These are phyloP conservation scores for Periplaneta americana DNA, from an alignment of 1,140 invertebrate genomes.

Conservation along the genomic window DNA sequence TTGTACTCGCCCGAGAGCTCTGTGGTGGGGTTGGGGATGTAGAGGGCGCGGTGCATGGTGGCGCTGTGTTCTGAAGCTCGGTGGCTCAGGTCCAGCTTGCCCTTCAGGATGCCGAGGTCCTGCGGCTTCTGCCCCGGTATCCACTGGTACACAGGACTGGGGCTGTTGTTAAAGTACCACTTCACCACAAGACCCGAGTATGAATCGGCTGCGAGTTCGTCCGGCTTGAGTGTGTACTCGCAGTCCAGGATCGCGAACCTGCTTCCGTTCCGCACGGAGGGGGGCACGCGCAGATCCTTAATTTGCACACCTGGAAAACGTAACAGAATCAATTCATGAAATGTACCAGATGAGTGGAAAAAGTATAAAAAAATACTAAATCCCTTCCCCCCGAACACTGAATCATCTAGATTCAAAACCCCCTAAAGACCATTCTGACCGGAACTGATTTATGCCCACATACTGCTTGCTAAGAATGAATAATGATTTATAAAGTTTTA, in stretches of 20 bases:
- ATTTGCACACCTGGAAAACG: constrained; percentile 35
- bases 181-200: constrained; percentile 60
- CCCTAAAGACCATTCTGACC: too few relatives aligned
- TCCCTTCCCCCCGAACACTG: too few relatives aligned
- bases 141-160: constrained; percentile 70
- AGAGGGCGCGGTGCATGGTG: constrained; percentile 55
- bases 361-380: too few relatives aligned
- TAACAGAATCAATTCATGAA: too few relatives aligned
- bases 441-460: too few relatives aligned
- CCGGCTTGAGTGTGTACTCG: constrained; percentile 56
- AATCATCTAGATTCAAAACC: too few relatives aligned
- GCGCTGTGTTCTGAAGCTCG: constrained; percentile 49
- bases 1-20: constrained; percentile 67
- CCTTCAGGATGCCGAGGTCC: constrained; percentile 54
- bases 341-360: too few relatives aligned
- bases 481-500: too few relatives aligned
- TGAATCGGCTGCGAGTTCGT: constrained; percentile 24
- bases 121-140: constrained; percentile 57
- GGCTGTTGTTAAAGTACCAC: constrained; percentile 67
- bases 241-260: constrained; percentile 63
- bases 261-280: constrained; percentile 58
- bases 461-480: too few relatives aligned
- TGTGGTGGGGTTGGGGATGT: constrained; percentile 56
- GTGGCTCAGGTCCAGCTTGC: constrained; percentile 56
- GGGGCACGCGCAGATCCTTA: constrained; percentile 59